Evolutionary conservation across 2,797 vertebrate species (phyloP).

Genomic region (Schizopygopsis pylzovi): DNA sequence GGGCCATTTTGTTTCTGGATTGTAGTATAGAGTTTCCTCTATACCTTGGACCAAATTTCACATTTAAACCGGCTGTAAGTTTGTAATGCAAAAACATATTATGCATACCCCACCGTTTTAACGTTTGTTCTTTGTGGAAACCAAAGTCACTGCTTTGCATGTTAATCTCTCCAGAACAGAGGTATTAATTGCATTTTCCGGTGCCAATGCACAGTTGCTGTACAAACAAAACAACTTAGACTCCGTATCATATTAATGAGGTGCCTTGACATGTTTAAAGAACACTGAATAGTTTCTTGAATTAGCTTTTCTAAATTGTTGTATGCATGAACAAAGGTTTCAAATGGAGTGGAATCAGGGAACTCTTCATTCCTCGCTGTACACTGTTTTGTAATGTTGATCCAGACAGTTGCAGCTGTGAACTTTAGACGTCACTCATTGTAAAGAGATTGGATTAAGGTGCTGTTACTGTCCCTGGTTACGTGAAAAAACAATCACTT

Average conservation of each 20-base stretch:
- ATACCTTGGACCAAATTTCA: slow-evolving; percentile 57
- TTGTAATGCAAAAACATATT: slow-evolving; percentile 3
- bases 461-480: slow-evolving; percentile 43
- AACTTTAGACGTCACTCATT: slow-evolving; percentile 39
- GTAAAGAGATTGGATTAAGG: slow-evolving; percentile 37
- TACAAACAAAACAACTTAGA: slow-evolving; percentile 37
- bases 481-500: slow-evolving; percentile 38
- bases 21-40: slow-evolving; percentile 1
- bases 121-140: slow-evolving; percentile 48
- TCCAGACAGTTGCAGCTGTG: slow-evolving; percentile 34
- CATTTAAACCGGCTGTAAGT: slow-evolving; percentile 34
- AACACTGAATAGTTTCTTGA: slow-evolving; percentile 57
- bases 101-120: not conserved
- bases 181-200: slow-evolving; percentile 37
- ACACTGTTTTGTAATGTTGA: slow-evolving; percentile 21
- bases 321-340: slow-evolving; percentile 65
- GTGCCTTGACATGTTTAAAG: slow-evolving; percentile 69
- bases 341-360: slow-evolving; percentile 53
- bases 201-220: slow-evolving; percentile 47
- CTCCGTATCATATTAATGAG: slow-evolving; percentile 58
- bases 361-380: slow-evolving; percentile 42
- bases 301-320: slow-evolving; percentile 49
- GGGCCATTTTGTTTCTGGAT: slow-evolving; percentile 33
- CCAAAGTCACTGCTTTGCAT: slow-evolving; percentile 61
- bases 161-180: slow-evolving; percentile 45